A percentile compares a stretch with the other conserved stretches of the same genome.
phyloP scores from a whole-genome alignment of 2,888 invertebrate genomes.

The Eupithecia pulchellata region DNA sequence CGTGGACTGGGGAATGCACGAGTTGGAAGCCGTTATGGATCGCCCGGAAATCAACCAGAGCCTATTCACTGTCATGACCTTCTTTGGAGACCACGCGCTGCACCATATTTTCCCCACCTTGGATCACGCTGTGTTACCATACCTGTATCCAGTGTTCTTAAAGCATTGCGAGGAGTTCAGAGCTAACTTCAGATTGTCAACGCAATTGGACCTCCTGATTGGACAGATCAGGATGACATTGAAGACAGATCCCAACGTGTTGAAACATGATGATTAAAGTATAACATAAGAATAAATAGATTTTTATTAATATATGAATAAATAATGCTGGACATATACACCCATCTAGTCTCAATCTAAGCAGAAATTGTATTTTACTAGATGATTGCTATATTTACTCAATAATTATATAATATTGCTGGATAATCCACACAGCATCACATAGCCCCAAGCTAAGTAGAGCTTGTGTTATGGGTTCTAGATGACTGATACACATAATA shows the following conservation, averaged over 20 bases:
- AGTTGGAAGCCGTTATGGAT: constrained; percentile 90
- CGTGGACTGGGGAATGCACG: constrained; percentile 78
- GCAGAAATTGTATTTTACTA: too few relatives aligned
- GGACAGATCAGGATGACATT: constrained; percentile 80
- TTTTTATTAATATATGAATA: too few relatives aligned
- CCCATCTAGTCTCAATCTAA: too few relatives aligned
- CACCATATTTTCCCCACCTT: constrained; percentile 92
- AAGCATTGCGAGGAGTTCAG: constrained; percentile 82
- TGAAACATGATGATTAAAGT: constrained; percentile 17
- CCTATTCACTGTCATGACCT: constrained; percentile 87
- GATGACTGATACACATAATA: too few relatives aligned
- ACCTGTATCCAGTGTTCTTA: constrained; percentile 83
- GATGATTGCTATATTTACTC: too few relatives aligned
- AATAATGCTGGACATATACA: too few relatives aligned
- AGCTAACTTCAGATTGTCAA: constrained; percentile 64
- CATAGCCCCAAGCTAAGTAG: too few relatives aligned
- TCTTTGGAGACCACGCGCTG: constrained; percentile 90
- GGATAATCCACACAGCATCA: too few relatives aligned
- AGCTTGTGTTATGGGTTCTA: too few relatives aligned
- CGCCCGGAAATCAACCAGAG: constrained; percentile 87
- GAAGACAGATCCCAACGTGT: constrained; percentile 47
- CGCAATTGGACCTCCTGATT: constrained; percentile 86
- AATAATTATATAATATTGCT: too few relatives aligned
- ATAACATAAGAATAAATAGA: background rate
- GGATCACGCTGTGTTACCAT: constrained; percentile 88